Evolutionary conservation across 2,113 vertebrate genomes (phyloP).

Genomic region (Lampris megalopsis): DNA sequence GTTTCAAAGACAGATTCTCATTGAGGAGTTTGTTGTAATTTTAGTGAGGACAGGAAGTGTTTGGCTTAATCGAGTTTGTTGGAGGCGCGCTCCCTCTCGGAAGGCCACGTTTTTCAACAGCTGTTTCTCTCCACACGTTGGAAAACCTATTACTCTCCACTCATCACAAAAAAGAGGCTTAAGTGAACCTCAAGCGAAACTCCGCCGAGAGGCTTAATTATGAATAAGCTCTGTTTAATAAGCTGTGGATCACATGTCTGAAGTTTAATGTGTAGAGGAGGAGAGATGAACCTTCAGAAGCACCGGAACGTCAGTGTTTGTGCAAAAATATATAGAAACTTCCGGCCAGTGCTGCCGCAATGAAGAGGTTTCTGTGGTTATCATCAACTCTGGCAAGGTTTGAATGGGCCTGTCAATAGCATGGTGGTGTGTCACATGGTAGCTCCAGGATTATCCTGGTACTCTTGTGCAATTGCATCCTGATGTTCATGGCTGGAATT

Average conservation of each 20-base stretch:
- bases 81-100: conserved; percentile 2
- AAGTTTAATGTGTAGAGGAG: conserved; percentile 36
- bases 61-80: conserved; percentile 9
- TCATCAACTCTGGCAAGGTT: conserved; percentile 16
- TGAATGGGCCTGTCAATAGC: neutral
- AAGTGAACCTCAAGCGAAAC: conserved; percentile 59
- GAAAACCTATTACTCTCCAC: conserved; percentile 61
- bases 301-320: conserved; percentile 65
- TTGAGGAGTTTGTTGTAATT: neutral
- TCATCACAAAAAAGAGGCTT: conserved; percentile 59
- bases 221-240: conserved; percentile 76
- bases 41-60: neutral
- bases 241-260: conserved; percentile 65
- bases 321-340: conserved; percentile 38
- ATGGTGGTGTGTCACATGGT: neutral
- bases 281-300: conserved; percentile 62
- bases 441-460: neutral
- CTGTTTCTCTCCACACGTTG: conserved; percentile 62
- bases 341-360: conserved; percentile 33
- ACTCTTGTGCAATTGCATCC: neutral
- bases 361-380: conserved; percentile 45
- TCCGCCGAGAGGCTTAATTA: conserved; percentile 75
- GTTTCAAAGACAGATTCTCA: conserved; percentile 8
- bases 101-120: conserved; percentile 49
- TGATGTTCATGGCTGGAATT: neutral